Evolutionary conservation across 2,888 invertebrate genomes (phyloP), one percentile per base, ranked within the genome.

Genomic region (Volucella inanis): DNA sequence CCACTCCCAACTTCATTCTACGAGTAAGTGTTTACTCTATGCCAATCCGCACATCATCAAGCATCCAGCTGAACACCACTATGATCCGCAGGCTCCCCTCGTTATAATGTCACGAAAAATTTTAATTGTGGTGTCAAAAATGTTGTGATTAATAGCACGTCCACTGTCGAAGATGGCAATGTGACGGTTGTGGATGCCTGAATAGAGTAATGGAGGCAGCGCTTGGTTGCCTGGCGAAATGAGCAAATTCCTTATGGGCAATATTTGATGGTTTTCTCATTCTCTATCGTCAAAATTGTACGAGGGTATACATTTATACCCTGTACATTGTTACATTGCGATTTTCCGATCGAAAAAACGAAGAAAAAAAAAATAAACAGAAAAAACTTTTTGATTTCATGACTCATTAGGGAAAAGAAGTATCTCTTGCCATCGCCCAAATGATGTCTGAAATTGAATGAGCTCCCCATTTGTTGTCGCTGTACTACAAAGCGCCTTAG

Each of bases 61-160:
- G 43, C 80, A 52, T 41, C 75, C 61, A 68, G 62, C 49, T 70
- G 47, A 45, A 18, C 57, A 59, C 64, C 75, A 41, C 14, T 71
- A 62, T 83, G 68, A 74, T 38, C 61, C 49, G 50, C 43, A 47
- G 67, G 57, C 67, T 55, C 72, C 65, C 61, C 47, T 74, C 49
- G 70, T 71, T 80, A 62, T 85, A 81, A 80, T 85, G 85, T 85
- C 85, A 85, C 85, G 85, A 85, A 71, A 81, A 57, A 81, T 81
- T 85, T 85, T 85, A 85, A 85, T 85, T 81, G 85, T 85, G 76
- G 85, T 85, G 85, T 85, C 85, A 85, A 81, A 85, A 85, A 41
- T 72, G 77, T 62, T 72, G 76, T 81, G 81, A 85, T 85, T 85
- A 85, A 85, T 85, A 77, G 76, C 85, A 76, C 81, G 81, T 81